Base-by-base conservation (phyloP, 2,113 vertebrate species). In the Enhydra lutris region DNA sequence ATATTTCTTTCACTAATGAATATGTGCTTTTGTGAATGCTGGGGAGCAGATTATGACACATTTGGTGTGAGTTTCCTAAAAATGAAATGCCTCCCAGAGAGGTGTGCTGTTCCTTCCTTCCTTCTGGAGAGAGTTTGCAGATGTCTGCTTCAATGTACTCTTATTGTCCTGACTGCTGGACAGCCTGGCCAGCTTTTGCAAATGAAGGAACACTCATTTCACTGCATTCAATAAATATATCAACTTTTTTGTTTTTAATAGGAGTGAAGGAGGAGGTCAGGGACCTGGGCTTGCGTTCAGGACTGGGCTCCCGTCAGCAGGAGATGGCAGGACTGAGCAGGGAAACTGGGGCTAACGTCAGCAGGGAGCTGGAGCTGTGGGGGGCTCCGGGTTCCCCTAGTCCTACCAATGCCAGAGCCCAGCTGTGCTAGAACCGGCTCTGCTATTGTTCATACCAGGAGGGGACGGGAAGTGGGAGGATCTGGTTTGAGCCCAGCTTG, bases 401-500 rank as follows among this genome's bases (percentile, higher is more conserved):
- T 26, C 4, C 7, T 10, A 26, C 13, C 55, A 17, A 61, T 4
- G 11, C 10, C 73, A 61, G 65, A 67, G 39, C 15, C 14, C n/a
- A 23, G 2, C 20, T 26, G 4, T 6, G 11, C 15, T 2, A 4
- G 36, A 42, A 52, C 52, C 45, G 50, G 57, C 36, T 61, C 9
- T 36, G 34, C 76, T 52, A 4, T 17, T 18, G 63, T 39, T 67
- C 26, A 67, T 26, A 3, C 13, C 4, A 14, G 50, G 15, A 52
- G 34, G 42, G 4, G 18, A 47, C 7, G 11, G 15, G 21, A 45
- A 29, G 21, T 1, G 6, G 23, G 42, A n/a, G 1, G 23, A 18
- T 9, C 1, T 24, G 5, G 4, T 8, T 1, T 45, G 1, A 55
- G 17, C 8, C 73, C 26, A 36, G 23, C 1, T 50, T 34, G 1